Conservation (phyloP, 1,140 invertebrate genomes). For the Dreissena rostriformis region DNA sequence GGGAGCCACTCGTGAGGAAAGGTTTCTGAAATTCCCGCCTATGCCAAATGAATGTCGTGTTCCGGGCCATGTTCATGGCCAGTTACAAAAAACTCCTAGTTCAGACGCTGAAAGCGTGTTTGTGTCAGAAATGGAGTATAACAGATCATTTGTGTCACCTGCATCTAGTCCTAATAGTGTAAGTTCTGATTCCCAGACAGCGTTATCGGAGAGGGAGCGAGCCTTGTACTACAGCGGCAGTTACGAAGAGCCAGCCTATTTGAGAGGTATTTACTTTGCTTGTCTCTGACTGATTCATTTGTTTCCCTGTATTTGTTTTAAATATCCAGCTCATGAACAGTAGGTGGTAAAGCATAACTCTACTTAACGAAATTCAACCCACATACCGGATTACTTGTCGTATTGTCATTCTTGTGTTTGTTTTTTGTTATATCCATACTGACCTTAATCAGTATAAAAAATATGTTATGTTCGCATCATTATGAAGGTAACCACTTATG, state of each 20-base stretch:
- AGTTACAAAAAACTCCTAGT: constrained; percentile 30
- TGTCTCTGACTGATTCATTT: too few relatives aligned
- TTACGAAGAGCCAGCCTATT: constrained; percentile 52
- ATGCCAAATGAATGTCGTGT: constrained; percentile 54
- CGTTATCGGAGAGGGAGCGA: constrained; percentile 11
- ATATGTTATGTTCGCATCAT: too few relatives aligned
- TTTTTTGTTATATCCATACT: too few relatives aligned
- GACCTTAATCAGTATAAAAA: too few relatives aligned
- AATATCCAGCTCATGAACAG: too few relatives aligned
- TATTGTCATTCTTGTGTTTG: too few relatives aligned
- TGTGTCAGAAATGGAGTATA: constrained; percentile 46
- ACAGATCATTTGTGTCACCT: constrained; percentile 39
- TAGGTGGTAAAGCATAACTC: too few relatives aligned
- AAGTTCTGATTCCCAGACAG: constrained; percentile 49
- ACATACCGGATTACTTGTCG: too few relatives aligned
- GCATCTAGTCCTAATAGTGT: constrained; percentile 53
- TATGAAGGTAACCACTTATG: too few relatives aligned
- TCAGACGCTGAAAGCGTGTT: constrained; percentile 30
- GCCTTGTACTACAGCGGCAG: constrained; percentile 27
- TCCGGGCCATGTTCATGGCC: constrained; percentile 43
- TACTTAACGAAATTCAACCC: too few relatives aligned
- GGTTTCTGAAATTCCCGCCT: constrained; percentile 48
- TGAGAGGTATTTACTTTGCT: constrained; percentile 26
- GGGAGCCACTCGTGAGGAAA: constrained; percentile 34
- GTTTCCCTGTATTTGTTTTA: too few relatives aligned